These are phyloP conservation scores for Thymelicus acteon DNA, from an alignment of 2,888 invertebrate genomes.

Conservation along the genomic window DNA sequence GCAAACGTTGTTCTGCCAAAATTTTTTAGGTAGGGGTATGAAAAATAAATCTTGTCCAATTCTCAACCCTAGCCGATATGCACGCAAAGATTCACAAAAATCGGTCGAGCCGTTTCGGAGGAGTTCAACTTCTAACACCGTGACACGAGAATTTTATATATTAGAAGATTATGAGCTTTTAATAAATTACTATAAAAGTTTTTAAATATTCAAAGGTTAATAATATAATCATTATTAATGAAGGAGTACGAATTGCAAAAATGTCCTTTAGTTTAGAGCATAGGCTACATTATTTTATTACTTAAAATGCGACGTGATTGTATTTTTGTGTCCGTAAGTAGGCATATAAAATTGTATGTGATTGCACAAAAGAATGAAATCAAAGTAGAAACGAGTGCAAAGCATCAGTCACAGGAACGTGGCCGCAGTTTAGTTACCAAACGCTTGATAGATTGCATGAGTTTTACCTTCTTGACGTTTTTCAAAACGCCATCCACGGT, in stretches of 20 bases:
- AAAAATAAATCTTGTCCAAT: too few species aligned
- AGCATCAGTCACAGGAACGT: conserved; percentile 68
- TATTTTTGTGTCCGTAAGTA: not conserved
- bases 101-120: too few species aligned
- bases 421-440: conserved; percentile 53
- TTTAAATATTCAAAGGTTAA: too few species aligned
- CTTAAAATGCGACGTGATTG: too few species aligned
- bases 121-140: too few species aligned
- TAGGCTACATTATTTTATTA: too few species aligned
- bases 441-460: conserved; percentile 67
- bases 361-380: conserved; percentile 58
- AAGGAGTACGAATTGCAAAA: not conserved
- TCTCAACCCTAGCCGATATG: too few species aligned
- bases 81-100: too few species aligned
- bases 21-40: too few species aligned
- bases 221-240: not conserved
- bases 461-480: conserved; percentile 73
- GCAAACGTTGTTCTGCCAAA: too few species aligned
- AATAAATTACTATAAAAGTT: too few species aligned
- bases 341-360: conserved; percentile 5
- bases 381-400: conserved; percentile 76
- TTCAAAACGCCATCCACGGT: conserved; percentile 66
- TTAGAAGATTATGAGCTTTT: not conserved
- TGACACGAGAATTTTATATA: too few species aligned
- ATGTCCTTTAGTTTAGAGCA: not conserved